phyloP scores from a whole-genome alignment of 2,888 invertebrate genomes.

The Diogma glabrata region DNA sequence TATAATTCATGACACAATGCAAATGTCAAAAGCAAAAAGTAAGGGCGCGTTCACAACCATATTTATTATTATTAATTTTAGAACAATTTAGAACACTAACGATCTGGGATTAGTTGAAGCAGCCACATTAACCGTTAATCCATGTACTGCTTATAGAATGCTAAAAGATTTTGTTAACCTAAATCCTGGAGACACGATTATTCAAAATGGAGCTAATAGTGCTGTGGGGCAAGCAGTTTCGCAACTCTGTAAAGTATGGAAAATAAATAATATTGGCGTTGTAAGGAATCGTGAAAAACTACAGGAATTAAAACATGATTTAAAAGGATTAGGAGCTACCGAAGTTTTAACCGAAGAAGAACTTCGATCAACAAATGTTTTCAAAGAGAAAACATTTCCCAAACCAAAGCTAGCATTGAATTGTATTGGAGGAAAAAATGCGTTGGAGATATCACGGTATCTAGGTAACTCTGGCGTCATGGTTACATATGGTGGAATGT shows the following conservation, averaged over 20 bases:
- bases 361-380: conserved; percentile 47
- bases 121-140: conserved; percentile 86
- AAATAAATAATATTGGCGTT: conserved; percentile 73
- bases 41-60: no score
- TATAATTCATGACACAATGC: no score
- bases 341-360: conserved; percentile 78
- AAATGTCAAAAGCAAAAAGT: no score
- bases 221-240: conserved; percentile 90
- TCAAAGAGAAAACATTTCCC: conserved; percentile 43
- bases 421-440: conserved; percentile 86
- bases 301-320: conserved; percentile 47
- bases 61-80: no score
- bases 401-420: conserved; percentile 80
- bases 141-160: conserved; percentile 95
- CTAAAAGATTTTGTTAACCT: conserved; percentile 72
- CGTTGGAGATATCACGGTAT: conserved; percentile 66
- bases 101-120: conserved; percentile 63
- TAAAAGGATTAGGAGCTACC: conserved; percentile 68
- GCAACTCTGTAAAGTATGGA: conserved; percentile 71
- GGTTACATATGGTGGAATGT: conserved; percentile 95
- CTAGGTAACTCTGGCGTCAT: conserved; percentile 61
- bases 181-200: conserved; percentile 69
- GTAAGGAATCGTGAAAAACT: conserved; percentile 69
- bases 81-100: no score
- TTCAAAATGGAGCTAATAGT: conserved; percentile 96